Evolutionary conservation across 2,797 vertebrate species (phyloP), one percentile per base, ranked within the genome.

Genomic region (Artibeus lituratus): DNA sequence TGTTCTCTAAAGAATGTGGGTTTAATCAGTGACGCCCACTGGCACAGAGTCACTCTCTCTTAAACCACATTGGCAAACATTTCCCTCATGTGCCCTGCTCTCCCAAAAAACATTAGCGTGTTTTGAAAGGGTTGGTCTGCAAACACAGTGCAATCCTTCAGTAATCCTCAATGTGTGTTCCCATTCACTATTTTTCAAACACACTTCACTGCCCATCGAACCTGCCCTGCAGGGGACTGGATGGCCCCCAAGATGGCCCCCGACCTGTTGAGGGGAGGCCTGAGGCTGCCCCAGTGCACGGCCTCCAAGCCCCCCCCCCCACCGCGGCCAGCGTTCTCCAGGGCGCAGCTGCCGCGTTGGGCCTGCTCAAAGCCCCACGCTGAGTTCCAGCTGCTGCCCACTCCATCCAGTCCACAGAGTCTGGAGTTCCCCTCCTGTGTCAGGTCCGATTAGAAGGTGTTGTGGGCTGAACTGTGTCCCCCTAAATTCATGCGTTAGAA

Each of bases 91-190:
- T 74, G 86, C 91, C 57, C 62, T 44, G 83, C 90, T 77, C 42
- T 78, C 87, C 90, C 42, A 8, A 90, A 95, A 87, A 16, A 57
- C 7, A 26, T 32, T 15, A 59, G 57, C 10, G 6, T 94, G 87
- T 86, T 96, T 94, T 37, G 47, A 90, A 94, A 94, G 87, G 49
- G 81, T 22, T 78, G 69, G 59, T 88, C 92, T 95, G 39, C 84
- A 95, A 90, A 87, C 67, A 90, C 55, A 72, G 92, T 18, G 24
- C 37, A 67, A 47, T 49, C 96, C 87, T 62, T 86, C 32, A 15
- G 74, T 59, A 53, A 89, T 49, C 65, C 39, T 76, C 65, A 26
- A 37, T 95, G 59, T 0, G 1, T 26, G 57, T 72, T 81, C 18
- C 83, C 78, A 53, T 32, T 89, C 80, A 39, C 92, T 91, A 49